A percentile compares a stretch with the other conserved stretches of the same genome.
phyloP scores from a whole-genome alignment of 1,140 invertebrate species.

The Heliconius congener region DNA sequence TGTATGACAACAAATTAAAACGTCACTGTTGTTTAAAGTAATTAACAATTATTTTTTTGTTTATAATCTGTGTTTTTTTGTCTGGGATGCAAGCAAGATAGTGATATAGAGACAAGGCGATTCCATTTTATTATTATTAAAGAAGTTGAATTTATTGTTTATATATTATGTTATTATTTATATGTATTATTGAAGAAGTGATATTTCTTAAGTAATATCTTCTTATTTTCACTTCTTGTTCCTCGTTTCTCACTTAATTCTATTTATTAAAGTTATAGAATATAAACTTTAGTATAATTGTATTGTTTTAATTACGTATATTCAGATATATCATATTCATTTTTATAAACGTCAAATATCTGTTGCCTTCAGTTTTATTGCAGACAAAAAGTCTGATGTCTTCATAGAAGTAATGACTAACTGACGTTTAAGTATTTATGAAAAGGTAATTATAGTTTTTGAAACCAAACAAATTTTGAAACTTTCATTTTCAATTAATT shows the following conservation, averaged over 20 bases:
- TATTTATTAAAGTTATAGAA: neutral
- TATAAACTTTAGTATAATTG: neutral
- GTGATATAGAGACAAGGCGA: too few relatives aligned
- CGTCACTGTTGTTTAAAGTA: too few relatives aligned
- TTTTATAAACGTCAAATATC: constrained; percentile 7
- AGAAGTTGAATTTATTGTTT: too few relatives aligned
- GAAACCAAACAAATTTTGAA: neutral
- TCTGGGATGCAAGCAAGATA: too few relatives aligned
- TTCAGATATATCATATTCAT: neutral
- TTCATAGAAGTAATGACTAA: constrained; percentile 9
- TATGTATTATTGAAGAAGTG: too few relatives aligned
- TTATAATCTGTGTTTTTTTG: too few relatives aligned
- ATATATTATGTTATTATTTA: too few relatives aligned
- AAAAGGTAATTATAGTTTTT: neutral
- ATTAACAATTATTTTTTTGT: too few relatives aligned
- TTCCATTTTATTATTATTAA: too few relatives aligned
- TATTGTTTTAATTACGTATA: neutral
- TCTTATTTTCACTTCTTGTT: too few relatives aligned
- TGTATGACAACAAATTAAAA: neutral
- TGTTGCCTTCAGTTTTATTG: constrained; percentile 6
- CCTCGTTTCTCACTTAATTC: too few relatives aligned
- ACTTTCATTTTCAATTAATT: neutral
- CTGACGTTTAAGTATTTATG: neutral
- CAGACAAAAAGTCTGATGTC: constrained; percentile 7
- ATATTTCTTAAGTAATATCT: too few relatives aligned